These are phyloP conservation scores for Pachydiplax longipennis DNA, from an alignment of 2,888 invertebrate genomes.

Conservation along the genomic window DNA sequence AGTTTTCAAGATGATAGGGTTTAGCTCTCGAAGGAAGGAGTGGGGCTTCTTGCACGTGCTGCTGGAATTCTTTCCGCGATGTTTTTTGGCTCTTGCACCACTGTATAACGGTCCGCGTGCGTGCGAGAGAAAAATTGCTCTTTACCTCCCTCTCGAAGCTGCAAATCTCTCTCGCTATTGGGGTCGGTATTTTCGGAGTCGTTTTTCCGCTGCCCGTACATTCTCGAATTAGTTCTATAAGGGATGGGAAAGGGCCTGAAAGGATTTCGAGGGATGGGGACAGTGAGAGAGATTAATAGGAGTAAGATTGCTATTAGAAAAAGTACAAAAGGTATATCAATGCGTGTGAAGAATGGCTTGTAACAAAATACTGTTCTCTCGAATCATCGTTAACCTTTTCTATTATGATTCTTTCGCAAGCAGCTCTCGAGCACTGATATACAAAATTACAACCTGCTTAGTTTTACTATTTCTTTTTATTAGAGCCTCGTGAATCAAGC, in stretches of 20 bases:
- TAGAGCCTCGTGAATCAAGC: too few species aligned
- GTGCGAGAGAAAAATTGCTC: neutral
- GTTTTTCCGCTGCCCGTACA: neutral
- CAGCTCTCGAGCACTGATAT: too few species aligned
- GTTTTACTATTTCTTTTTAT: too few species aligned
- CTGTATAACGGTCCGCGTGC: neutral
- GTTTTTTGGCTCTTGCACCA: neutral
- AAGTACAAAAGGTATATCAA: too few species aligned
- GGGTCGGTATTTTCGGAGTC: constrained; percentile 30
- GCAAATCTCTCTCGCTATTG: constrained; percentile 30
- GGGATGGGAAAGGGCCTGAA: neutral
- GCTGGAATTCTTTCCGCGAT: neutral
- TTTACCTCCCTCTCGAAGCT: neutral
- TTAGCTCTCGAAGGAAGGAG: neutral
- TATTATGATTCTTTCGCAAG: too few species aligned
- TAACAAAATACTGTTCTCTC: too few species aligned
- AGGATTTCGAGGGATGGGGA: too few species aligned
- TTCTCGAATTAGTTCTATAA: neutral
- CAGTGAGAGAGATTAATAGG: neutral
- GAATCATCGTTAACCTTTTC: too few species aligned
- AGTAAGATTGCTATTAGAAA: too few species aligned
- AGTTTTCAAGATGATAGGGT: neutral
- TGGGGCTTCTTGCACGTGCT: constrained; percentile 11
- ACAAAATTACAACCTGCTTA: too few species aligned
- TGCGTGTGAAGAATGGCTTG: too few species aligned